Evolutionary conservation across 2,797 vertebrate species (phyloP).

Genomic region (Enteromius unitaeniatus): DNA sequence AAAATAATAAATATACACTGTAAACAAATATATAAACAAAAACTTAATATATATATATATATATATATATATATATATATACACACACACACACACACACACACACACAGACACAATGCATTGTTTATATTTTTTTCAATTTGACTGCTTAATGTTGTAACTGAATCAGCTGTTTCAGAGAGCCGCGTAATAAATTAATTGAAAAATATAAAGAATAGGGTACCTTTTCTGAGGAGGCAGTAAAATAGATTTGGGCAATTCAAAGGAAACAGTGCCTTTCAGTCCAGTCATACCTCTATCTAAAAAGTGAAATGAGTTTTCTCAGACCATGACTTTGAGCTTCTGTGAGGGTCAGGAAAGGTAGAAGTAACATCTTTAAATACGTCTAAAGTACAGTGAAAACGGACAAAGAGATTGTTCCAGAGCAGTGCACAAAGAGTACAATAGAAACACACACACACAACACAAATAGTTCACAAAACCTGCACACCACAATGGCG

Average conservation of each 20-base stretch:
- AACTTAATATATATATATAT: too few species aligned
- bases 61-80: neutral
- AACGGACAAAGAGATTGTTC: slow-evolving; percentile 49
- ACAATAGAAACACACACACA: slow-evolving; percentile 61
- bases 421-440: slow-evolving; percentile 46
- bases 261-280: slow-evolving; percentile 22
- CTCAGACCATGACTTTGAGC: slow-evolving; percentile 25
- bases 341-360: slow-evolving; percentile 51
- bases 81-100: too few species aligned
- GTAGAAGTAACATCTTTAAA: slow-evolving; percentile 46
- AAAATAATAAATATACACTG: too few species aligned
- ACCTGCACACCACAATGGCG: slow-evolving; percentile 64
- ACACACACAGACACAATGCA: too few species aligned
- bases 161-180: neutral
- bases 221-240: neutral
- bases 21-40: too few species aligned
- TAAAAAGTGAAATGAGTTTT: slow-evolving; percentile 53
- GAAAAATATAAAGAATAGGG: neutral
- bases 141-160: too few species aligned
- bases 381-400: slow-evolving; percentile 45
- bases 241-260: slow-evolving; percentile 29
- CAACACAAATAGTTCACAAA: slow-evolving; percentile 40
- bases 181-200: neutral
- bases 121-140: too few species aligned
- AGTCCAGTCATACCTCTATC: slow-evolving; percentile 20